These are phyloP conservation scores for Acipenser oxyrinchus DNA, from an alignment of 2,797 vertebrate genomes.

Conservation along the genomic window DNA sequence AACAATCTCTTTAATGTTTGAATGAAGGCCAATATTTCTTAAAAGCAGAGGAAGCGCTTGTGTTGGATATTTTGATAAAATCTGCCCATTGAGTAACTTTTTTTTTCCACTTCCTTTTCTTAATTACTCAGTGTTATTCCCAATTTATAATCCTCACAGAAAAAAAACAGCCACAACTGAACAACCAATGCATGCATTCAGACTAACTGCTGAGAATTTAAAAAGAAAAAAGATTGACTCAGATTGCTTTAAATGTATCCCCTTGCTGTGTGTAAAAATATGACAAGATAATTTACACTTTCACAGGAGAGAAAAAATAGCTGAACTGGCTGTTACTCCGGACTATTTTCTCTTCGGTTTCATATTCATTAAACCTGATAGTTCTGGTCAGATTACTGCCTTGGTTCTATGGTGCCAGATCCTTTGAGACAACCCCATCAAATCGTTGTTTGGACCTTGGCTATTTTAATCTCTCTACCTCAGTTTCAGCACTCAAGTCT, in stretches of 20 bases:
- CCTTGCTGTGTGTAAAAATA: conserved; percentile 44
- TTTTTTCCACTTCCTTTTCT: too few relatives aligned
- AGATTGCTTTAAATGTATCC: conserved; percentile 39
- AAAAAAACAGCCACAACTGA: background rate
- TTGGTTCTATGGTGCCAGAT: conserved; percentile 46
- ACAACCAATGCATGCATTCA: conserved; percentile 24
- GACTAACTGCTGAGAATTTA: conserved; percentile 39
- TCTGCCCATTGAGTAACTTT: too few relatives aligned
- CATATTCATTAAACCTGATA: conserved; percentile 41
- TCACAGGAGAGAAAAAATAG: conserved; percentile 19
- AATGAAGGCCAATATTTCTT: too few relatives aligned
- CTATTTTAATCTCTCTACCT: conserved; percentile 38
- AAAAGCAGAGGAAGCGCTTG: too few relatives aligned
- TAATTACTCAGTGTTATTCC: background rate
- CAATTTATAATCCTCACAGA: background rate
- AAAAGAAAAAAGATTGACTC: conserved; percentile 43
- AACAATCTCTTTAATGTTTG: too few relatives aligned
- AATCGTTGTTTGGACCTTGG: conserved; percentile 29
- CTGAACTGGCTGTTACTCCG: conserved; percentile 49
- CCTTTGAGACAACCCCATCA: conserved; percentile 33
- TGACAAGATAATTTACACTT: conserved; percentile 46
- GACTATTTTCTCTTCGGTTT: conserved; percentile 38
- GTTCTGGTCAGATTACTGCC: conserved; percentile 64
- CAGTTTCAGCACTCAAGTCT: background rate
- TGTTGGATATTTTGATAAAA: too few relatives aligned